phyloP scores from a whole-genome alignment of 1,140 invertebrate genomes.

The Triops cancriformis region DNA sequence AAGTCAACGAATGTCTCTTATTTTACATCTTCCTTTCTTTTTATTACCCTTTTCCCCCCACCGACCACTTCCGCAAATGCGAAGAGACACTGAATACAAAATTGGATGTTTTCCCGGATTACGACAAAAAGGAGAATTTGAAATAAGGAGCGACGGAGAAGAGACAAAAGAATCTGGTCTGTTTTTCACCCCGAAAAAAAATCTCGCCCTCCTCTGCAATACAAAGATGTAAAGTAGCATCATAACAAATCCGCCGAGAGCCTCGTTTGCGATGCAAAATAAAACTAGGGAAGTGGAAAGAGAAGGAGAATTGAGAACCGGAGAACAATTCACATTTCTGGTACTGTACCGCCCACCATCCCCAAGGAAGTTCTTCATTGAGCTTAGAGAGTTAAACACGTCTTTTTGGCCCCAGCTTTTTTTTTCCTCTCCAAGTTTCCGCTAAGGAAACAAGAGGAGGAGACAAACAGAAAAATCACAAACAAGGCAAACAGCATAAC shows the following conservation, averaged over 20 bases:
- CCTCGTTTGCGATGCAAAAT: background rate
- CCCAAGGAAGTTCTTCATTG: too few species aligned
- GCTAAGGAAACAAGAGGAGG: background rate
- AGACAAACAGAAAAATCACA: background rate
- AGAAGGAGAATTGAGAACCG: background rate
- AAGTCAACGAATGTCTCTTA: background rate
- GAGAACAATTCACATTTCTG: too few species aligned
- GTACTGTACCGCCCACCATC: too few species aligned
- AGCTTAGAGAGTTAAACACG: background rate
- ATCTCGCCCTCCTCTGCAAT: background rate
- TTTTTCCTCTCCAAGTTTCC: background rate
- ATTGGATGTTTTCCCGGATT: background rate
- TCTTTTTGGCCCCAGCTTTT: background rate
- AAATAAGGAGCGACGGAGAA: background rate
- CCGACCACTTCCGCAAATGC: background rate
- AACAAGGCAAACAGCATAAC: background rate
- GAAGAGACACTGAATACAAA: background rate
- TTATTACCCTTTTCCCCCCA: too few species aligned
- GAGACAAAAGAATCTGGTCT: background rate
- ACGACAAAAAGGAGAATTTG: background rate
- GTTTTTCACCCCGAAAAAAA: background rate
- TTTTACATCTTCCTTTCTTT: background rate
- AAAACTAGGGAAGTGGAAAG: background rate
- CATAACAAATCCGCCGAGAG: background rate
- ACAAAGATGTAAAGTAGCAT: slow-evolving; percentile 5